Percentiles rank a stretch among this genome's conserved stretches.
Conservation (phyloP, 2,888 invertebrate genomes). For the Cantharis flavilabris region DNA sequence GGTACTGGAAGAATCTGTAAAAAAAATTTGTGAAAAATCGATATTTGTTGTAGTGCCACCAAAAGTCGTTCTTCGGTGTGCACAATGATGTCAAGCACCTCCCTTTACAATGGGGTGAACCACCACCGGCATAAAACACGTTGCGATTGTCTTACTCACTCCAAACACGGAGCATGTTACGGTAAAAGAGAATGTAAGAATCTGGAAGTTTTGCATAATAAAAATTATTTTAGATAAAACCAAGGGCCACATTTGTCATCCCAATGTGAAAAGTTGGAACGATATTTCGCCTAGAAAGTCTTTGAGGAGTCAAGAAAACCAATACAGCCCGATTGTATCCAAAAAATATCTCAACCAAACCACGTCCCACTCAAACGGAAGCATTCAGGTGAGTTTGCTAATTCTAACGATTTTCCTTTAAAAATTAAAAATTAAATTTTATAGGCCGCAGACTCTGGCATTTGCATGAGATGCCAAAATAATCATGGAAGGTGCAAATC, state of each 20-base stretch:
- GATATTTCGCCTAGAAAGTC: constrained; percentile 34
- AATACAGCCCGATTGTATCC: constrained; percentile 11
- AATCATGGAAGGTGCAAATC: constrained; percentile 33
- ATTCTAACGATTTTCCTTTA: not conserved
- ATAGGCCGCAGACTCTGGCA: constrained; percentile 32
- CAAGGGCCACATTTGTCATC: constrained; percentile 37
- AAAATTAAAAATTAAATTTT: not conserved
- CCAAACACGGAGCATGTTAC: constrained; percentile 33
- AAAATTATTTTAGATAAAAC: constrained; percentile 35
- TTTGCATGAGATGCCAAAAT: constrained; percentile 32
- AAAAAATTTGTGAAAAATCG: not conserved
- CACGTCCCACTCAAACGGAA: constrained; percentile 33
- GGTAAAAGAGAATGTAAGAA: constrained; percentile 17
- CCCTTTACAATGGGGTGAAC: constrained; percentile 50
- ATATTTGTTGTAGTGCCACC: constrained; percentile 43
- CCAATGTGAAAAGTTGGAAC: constrained; percentile 37
- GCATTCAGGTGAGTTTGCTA: constrained; percentile 28
- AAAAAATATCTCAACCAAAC: constrained; percentile 18
- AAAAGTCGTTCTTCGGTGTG: constrained; percentile 53
- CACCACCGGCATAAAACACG: constrained; percentile 45
- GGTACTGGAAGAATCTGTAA: not conserved
- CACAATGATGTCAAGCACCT: constrained; percentile 55
- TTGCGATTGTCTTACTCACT: constrained; percentile 41
- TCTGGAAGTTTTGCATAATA: not conserved
- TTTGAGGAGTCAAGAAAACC: constrained; percentile 3